These are phyloP conservation scores for Samia ricini DNA, from an alignment of 1,140 invertebrate species.

Conservation along the genomic window DNA sequence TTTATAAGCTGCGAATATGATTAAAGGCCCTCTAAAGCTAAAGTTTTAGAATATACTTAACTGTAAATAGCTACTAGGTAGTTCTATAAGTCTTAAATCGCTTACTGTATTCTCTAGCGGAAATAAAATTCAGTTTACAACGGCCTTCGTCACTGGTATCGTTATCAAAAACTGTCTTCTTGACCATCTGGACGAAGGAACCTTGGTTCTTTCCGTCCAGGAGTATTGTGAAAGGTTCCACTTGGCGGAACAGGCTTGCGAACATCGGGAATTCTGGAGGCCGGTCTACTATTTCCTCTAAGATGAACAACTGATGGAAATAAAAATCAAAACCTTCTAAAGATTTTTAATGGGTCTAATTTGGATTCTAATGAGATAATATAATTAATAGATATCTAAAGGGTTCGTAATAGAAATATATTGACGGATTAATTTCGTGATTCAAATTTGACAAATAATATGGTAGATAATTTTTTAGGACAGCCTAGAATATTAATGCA, in stretches of 20 bases:
- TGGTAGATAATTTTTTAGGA: no score
- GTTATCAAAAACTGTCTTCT: slow-evolving; percentile 52
- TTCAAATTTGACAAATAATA: no score
- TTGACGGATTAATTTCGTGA: no score
- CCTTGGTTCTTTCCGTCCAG: slow-evolving; percentile 74
- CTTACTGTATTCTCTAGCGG: slow-evolving; percentile 79
- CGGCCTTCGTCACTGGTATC: slow-evolving; percentile 36
- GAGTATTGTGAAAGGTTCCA: slow-evolving; percentile 80
- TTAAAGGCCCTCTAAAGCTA: no score
- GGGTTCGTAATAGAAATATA: no score
- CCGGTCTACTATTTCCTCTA: slow-evolving; percentile 81
- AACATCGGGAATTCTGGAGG: slow-evolving; percentile 79
- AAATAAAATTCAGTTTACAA: slow-evolving; percentile 75
- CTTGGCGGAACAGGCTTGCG: slow-evolving; percentile 80
- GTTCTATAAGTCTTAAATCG: slow-evolving; percentile 19
- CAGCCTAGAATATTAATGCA: no score
- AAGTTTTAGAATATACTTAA: no score
- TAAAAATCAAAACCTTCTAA: background rate
- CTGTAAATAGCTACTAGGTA: no score
- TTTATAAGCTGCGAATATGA: no score
- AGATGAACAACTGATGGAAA: slow-evolving; percentile 74
- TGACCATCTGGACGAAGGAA: slow-evolving; percentile 71
- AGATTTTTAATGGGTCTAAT: no score
- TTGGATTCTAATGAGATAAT: no score
- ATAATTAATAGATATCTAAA: no score